A percentile compares a stretch with the other conserved stretches of the same genome.
Evolutionary conservation across 2,113 vertebrate species (phyloP).

Genomic region (Notiomystis cincta): DNA sequence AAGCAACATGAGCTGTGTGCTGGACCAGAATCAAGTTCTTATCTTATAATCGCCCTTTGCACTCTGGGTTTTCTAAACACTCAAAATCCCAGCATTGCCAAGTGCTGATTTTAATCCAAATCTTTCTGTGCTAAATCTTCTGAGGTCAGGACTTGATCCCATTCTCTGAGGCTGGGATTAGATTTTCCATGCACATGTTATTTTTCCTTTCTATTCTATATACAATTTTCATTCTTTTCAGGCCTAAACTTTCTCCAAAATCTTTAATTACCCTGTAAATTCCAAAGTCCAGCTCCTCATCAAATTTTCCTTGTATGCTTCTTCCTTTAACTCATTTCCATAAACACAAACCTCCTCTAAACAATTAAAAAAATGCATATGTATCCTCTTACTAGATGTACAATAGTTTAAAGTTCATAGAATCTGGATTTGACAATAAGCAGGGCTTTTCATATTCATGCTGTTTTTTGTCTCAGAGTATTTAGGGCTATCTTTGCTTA

Average conservation of each 20-base stretch:
- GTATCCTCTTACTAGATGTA: neutral
- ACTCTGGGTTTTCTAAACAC: neutral
- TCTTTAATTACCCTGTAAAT: conserved; percentile 2
- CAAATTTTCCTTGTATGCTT: neutral
- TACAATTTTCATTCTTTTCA: conserved; percentile 22
- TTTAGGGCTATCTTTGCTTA: neutral
- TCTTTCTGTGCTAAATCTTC: neutral
- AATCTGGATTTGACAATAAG: neutral
- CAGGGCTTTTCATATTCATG: neutral
- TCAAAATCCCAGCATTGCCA: neutral
- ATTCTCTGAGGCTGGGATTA: neutral
- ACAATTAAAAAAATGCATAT: neutral
- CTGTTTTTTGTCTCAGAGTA: neutral
- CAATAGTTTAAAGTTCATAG: neutral
- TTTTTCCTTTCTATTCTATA: neutral
- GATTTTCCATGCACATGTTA: neutral
- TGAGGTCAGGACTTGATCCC: neutral
- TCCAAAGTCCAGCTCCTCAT: neutral
- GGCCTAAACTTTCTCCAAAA: neutral
- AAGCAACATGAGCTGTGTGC: neutral
- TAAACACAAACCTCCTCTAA: neutral
- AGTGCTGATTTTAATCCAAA: neutral
- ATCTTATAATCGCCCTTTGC: neutral
- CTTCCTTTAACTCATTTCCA: neutral
- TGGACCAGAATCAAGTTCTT: neutral